Conservation (phyloP, 2,113 vertebrate species). For the Cnemophilus loriae region DNA sequence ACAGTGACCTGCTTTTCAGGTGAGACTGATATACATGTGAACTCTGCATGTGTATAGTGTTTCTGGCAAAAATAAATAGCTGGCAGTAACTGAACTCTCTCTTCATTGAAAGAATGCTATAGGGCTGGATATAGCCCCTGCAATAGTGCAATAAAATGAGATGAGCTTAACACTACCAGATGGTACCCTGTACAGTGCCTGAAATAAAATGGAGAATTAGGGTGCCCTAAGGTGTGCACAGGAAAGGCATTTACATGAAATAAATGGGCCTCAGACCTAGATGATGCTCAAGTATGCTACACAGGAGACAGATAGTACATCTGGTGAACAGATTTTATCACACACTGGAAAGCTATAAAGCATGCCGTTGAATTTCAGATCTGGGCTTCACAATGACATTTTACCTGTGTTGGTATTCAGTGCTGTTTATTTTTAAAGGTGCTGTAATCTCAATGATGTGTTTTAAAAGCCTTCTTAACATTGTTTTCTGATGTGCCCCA, state of each 20-base stretch:
- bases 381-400: conserved; percentile 75
- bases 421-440: conserved; percentile 81
- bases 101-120: conserved; percentile 57
- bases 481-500: conserved; percentile 61
- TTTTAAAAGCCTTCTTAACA: conserved; percentile 78
- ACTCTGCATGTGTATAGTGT: conserved; percentile 61
- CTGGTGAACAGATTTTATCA: conserved; percentile 85
- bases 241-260: conserved; percentile 98
- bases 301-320: conserved; percentile 86
- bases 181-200: conserved; percentile 95
- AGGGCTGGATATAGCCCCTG: conserved; percentile 64
- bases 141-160: conserved; percentile 71
- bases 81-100: conserved; percentile 65
- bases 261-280: conserved; percentile 93
- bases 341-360: conserved; percentile 82
- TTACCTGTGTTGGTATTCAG: conserved; percentile 80
- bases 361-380: conserved; percentile 69
- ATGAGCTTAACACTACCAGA: conserved; percentile 89
- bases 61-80: conserved; percentile 75
- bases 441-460: conserved; percentile 78
- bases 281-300: conserved; percentile 84
- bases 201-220: conserved; percentile 98
- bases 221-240: conserved; percentile 93
- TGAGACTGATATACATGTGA: conserved; percentile 47
- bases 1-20: conserved; percentile 43